Conservation (phyloP, 2,888 invertebrate genomes). For the Lamproptera curius region DNA sequence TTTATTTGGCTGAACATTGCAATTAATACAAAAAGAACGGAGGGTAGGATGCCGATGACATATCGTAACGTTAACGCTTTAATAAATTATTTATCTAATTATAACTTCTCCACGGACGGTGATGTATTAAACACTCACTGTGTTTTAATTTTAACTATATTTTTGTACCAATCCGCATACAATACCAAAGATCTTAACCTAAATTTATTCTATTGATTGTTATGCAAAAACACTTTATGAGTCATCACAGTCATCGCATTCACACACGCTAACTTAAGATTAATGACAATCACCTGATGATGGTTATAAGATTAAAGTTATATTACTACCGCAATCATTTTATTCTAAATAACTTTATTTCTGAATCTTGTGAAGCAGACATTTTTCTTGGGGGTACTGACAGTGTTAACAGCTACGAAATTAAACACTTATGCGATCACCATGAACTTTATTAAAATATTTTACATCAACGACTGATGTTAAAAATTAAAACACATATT, state of each 20-base stretch:
- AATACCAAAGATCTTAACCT: constrained; percentile 72
- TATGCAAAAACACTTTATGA: constrained; percentile 73
- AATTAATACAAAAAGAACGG: constrained; percentile 57
- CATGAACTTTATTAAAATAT: too few species aligned
- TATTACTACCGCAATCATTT: constrained; percentile 47
- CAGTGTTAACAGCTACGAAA: constrained; percentile 37
- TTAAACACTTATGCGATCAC: too few species aligned
- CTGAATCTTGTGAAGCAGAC: constrained; percentile 67
- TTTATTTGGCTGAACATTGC: constrained; percentile 49
- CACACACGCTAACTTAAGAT: constrained; percentile 36
- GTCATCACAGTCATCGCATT: constrained; percentile 48
- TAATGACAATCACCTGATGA: constrained; percentile 59
- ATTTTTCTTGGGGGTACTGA: constrained; percentile 57
- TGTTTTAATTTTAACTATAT: constrained; percentile 41
- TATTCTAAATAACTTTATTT: constrained; percentile 57
- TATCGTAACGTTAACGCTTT: constrained; percentile 67
- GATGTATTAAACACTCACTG: constrained; percentile 49
- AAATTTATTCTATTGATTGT: constrained; percentile 76
- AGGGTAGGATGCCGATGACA: constrained; percentile 62
- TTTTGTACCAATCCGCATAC: constrained; percentile 58
- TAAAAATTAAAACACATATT: too few species aligned
- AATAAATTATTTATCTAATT: constrained; percentile 68
- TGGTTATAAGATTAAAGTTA: constrained; percentile 44
- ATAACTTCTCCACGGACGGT: constrained; percentile 52
- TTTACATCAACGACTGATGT: too few species aligned